Evolutionary conservation across 2,113 vertebrate genomes (phyloP).

Genomic region (Xenus cinereus): DNA sequence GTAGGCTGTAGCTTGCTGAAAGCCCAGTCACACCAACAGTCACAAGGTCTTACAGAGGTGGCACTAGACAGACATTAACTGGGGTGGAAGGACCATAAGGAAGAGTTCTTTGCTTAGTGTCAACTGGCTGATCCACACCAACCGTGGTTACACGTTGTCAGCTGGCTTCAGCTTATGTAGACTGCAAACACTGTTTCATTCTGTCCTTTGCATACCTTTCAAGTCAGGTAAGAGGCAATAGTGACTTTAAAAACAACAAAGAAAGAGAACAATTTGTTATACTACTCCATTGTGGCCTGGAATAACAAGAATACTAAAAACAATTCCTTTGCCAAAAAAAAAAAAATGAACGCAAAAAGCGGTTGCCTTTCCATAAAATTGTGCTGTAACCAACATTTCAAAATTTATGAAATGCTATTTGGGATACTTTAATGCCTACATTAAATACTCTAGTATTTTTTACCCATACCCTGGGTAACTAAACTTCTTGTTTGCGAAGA

Average conservation of each 20-base stretch:
- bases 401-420: background rate
- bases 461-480: background rate
- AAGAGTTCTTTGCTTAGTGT: background rate
- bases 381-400: background rate
- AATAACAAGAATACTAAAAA: background rate
- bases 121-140: background rate
- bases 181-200: background rate
- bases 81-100: background rate
- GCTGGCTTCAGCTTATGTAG: background rate
- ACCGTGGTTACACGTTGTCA: rapidly evolving
- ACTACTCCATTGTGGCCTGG: background rate
- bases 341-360: background rate
- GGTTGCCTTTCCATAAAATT: background rate
- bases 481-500: background rate
- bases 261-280: background rate
- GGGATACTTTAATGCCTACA: background rate
- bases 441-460: background rate
- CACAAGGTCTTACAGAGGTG: background rate
- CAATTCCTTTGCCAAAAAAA: background rate
- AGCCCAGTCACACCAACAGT: background rate
- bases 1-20: background rate
- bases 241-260: background rate
- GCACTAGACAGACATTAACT: background rate
- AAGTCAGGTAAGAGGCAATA: background rate
- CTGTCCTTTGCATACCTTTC: background rate